Percentiles rank a stretch among this genome's conserved stretches.
Conservation (phyloP, 2,888 invertebrate species). For the Salpingus planirostris region DNA sequence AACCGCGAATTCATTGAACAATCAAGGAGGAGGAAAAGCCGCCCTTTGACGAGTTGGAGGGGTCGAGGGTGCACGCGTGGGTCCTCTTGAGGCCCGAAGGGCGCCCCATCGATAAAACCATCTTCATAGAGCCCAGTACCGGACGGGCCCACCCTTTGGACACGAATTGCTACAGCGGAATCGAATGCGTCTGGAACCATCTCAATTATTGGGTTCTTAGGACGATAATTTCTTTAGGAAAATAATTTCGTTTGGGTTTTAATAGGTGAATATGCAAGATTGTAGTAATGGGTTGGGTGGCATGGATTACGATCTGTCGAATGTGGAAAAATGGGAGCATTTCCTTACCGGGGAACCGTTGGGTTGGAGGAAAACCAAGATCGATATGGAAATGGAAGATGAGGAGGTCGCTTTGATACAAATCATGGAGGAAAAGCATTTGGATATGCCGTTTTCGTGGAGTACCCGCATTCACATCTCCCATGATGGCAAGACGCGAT, state of each 20-base stretch:
- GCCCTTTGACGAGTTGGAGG: conserved; percentile 56
- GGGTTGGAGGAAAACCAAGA: conserved; percentile 34
- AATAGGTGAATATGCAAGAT: conserved; percentile 56
- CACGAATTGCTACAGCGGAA: conserved; percentile 57
- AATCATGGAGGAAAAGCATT: conserved; percentile 55
- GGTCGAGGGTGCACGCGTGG: conserved; percentile 76
- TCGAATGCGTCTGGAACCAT: conserved; percentile 82
- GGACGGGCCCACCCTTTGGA: conserved; percentile 54
- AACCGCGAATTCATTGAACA: neutral
- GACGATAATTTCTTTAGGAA: neutral
- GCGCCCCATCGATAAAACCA: conserved; percentile 52
- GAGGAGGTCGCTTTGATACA: conserved; percentile 41
- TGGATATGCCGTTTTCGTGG: conserved; percentile 71
- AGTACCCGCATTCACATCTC: conserved; percentile 57
- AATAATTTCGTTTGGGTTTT: neutral
- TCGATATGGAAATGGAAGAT: conserved; percentile 44
- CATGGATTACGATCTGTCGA: conserved; percentile 54
- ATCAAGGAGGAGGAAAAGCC: conserved; percentile 54
- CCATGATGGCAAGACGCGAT: conserved; percentile 41
- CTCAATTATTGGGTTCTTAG: conserved; percentile 69
- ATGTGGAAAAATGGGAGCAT: conserved; percentile 61
- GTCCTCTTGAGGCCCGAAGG: conserved; percentile 56
- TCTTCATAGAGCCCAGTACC: conserved; percentile 80
- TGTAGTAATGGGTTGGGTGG: conserved; percentile 43
- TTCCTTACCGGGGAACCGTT: conserved; percentile 62